Evolutionary conservation across 2,888 invertebrate species (phyloP).

Genomic region (Xestia sexstrigata): DNA sequence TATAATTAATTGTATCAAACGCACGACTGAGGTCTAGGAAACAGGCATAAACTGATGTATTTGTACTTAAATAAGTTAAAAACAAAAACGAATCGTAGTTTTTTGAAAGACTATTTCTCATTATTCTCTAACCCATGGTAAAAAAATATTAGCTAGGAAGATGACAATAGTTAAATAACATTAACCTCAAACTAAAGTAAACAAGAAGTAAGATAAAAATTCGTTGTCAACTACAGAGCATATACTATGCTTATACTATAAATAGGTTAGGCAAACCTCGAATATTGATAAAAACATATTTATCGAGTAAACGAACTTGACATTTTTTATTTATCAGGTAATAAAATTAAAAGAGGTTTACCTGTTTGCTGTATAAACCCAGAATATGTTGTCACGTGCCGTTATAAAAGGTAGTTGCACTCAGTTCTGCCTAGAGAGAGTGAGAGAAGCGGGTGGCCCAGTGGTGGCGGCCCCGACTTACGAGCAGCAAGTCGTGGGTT

Average conservation of each 20-base stretch:
- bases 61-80: no score
- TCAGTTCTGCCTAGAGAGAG: not conserved
- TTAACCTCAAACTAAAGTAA: not conserved
- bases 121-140: no score
- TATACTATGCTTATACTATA: not conserved
- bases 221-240: not conserved
- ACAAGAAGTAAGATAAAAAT: not conserved
- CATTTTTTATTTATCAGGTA: conserved; percentile 3
- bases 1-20: no score
- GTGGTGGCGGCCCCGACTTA: no score
- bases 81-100: no score
- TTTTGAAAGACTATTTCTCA: no score
- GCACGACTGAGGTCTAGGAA: no score
- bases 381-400: not conserved
- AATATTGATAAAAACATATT: not conserved
- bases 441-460: no score
- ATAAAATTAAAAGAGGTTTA: not conserved
- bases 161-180: not conserved
- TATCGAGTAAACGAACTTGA: conserved; percentile 3
- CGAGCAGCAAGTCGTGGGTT: no score
- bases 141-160: no score
- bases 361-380: not conserved
- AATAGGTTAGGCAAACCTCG: not conserved
- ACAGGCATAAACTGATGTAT: no score
- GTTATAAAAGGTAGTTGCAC: not conserved